Evolutionary conservation across 2,888 invertebrate species (phyloP).

Genomic region (Hoplodrina blanda): DNA sequence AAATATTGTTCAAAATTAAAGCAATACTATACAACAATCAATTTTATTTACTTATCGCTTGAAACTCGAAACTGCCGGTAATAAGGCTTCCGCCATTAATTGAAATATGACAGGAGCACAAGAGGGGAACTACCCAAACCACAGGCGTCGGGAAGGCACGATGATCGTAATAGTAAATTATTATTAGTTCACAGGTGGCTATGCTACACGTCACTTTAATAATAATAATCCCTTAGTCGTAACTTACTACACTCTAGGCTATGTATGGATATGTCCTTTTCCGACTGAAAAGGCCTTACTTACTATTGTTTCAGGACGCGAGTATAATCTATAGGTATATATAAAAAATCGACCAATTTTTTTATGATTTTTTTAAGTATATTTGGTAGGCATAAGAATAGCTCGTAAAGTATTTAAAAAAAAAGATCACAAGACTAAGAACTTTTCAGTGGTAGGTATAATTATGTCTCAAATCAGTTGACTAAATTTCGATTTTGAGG

Average conservation of each 20-base stretch:
- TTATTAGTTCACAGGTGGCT: slow-evolving; percentile 52
- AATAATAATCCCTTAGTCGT: background rate
- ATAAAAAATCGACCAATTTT: no score
- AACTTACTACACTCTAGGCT: background rate
- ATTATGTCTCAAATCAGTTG: no score
- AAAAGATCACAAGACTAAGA: no score
- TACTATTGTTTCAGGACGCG: background rate
- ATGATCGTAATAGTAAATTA: slow-evolving; percentile 31
- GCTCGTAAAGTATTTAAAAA: no score
- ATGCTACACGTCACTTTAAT: slow-evolving; percentile 8
- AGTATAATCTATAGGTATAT: no score
- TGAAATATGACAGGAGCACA: slow-evolving; percentile 47
- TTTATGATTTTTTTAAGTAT: no score
- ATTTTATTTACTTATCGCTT: slow-evolving; percentile 15
- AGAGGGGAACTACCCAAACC: slow-evolving; percentile 33
- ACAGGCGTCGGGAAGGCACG: background rate
- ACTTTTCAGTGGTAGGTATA: no score
- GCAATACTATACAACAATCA: slow-evolving; percentile 8
- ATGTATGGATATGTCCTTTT: background rate
- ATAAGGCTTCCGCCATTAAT: slow-evolving; percentile 49
- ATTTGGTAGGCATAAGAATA: no score
- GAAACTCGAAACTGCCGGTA: slow-evolving; percentile 30
- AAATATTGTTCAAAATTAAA: background rate
- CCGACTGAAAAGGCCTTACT: no score
- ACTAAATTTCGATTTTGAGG: no score